These are phyloP conservation scores for Melitaea athalia DNA, from an alignment of 2,888 invertebrate genomes.

Conservation along the genomic window DNA sequence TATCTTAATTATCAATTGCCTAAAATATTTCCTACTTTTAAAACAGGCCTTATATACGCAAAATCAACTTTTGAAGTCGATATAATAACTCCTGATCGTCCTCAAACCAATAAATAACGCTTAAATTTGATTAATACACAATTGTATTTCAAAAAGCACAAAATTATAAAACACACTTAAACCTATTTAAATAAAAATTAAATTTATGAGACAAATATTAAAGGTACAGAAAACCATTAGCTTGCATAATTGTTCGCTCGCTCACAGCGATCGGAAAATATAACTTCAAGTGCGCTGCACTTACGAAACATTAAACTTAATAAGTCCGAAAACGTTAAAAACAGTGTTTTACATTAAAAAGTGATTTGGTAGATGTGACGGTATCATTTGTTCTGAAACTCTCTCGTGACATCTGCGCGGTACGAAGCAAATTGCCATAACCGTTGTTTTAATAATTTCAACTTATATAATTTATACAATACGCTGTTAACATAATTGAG, in stretches of 20 bases:
- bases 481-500: slow-evolving; percentile 6
- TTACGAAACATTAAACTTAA: slow-evolving; percentile 30
- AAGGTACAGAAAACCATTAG: slow-evolving; percentile 20
- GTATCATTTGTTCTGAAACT: slow-evolving; percentile 54
- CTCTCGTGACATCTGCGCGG: slow-evolving; percentile 50
- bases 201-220: background rate
- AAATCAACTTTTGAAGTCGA: too few relatives aligned
- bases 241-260: slow-evolving; percentile 23
- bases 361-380: slow-evolving; percentile 49
- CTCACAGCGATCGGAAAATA: slow-evolving; percentile 17
- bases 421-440: slow-evolving; percentile 31
- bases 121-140: too few relatives aligned
- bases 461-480: slow-evolving; percentile 6
- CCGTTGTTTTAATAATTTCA: slow-evolving; percentile 14
- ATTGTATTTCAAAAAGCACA: too few relatives aligned
- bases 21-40: too few relatives aligned
- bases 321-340: slow-evolving; percentile 33
- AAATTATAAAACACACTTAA: too few relatives aligned
- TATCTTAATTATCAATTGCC: too few relatives aligned
- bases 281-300: slow-evolving; percentile 26
- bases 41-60: too few relatives aligned
- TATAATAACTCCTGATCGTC: too few relatives aligned
- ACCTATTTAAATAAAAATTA: background rate
- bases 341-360: slow-evolving; percentile 52
- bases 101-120: too few relatives aligned